A percentile compares a stretch with the other conserved stretches of the same genome.
Evolutionary conservation across 1,140 invertebrate genomes (phyloP).

Genomic region (Ditylenchus dipsaci): DNA sequence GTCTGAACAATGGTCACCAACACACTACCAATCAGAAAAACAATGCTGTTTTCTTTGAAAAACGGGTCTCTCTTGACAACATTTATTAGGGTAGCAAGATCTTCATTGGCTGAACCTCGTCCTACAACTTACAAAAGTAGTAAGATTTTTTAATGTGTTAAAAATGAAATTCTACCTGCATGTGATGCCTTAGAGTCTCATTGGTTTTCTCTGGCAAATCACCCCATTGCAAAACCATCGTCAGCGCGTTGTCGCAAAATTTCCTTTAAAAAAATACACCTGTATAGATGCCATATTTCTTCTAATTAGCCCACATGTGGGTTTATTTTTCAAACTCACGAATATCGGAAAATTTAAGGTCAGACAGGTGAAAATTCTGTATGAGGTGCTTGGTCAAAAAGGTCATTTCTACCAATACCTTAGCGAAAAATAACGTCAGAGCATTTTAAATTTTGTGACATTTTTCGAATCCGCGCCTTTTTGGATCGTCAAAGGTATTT

Average conservation of each 20-base stretch:
- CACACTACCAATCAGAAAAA: constrained; percentile 34
- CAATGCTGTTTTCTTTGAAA: constrained; percentile 25
- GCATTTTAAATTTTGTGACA: no score
- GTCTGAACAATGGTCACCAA: constrained; percentile 32
- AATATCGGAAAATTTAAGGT: no score
- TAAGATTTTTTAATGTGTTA: constrained; percentile 3
- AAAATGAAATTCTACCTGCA: constrained; percentile 23
- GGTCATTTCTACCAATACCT: no score
- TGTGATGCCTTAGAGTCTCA: constrained; percentile 24
- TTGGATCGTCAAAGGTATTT: no score
- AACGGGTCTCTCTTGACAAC: constrained; percentile 40
- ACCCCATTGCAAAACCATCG: constrained; percentile 41
- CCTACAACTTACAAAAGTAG: constrained; percentile 13
- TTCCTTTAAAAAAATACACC: constrained; percentile 20
- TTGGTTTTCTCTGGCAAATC: constrained; percentile 50
- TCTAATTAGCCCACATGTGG: no score
- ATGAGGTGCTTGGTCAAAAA: no score
- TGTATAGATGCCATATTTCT: constrained; percentile 1
- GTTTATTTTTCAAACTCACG: no score
- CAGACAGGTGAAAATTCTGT: no score
- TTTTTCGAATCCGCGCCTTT: no score
- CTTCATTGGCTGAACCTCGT: constrained; percentile 30
- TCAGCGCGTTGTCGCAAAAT: constrained; percentile 45
- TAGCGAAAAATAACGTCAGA: no score
- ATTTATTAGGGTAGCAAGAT: constrained; percentile 25